Percentiles rank a stretch among this genome's conserved stretches.
These are phyloP conservation scores for Chionodraco myersi DNA, from an alignment of 2,113 vertebrate species.

Conservation along the genomic window DNA sequence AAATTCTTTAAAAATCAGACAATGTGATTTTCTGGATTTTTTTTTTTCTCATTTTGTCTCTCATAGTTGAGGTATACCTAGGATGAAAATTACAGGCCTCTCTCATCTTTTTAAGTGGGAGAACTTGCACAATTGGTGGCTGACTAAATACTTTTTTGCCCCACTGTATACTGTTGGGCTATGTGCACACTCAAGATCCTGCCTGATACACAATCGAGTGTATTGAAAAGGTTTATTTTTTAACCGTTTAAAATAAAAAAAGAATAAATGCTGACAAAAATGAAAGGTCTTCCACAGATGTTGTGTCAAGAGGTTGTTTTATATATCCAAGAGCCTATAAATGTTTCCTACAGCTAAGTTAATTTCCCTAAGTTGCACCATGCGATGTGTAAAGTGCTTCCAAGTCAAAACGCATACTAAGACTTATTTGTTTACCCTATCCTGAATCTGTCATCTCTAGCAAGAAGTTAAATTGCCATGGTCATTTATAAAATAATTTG, in stretches of 20 bases:
- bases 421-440: constrained; percentile 23
- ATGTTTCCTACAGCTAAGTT: constrained; percentile 6
- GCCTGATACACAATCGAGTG: background rate
- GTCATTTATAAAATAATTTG: constrained; percentile 28
- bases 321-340: background rate
- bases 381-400: constrained; percentile 1
- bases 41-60: no score
- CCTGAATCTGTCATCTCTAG: constrained; percentile 40
- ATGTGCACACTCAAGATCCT: background rate
- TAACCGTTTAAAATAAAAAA: background rate
- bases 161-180: no score
- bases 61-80: no score
- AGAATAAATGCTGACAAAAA: constrained; percentile 6
- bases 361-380: constrained; percentile 6
- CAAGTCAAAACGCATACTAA: constrained; percentile 24
- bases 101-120: no score
- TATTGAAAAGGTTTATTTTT: background rate
- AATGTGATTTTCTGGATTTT: no score
- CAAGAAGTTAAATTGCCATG: constrained; percentile 40
- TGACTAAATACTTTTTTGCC: no score
- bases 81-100: no score
- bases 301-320: background rate
- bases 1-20: no score
- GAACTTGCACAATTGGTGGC: no score
- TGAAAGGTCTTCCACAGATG: background rate